Conservation (phyloP, 2,888 invertebrate genomes). For the Chaetoderma sp. region DNA sequence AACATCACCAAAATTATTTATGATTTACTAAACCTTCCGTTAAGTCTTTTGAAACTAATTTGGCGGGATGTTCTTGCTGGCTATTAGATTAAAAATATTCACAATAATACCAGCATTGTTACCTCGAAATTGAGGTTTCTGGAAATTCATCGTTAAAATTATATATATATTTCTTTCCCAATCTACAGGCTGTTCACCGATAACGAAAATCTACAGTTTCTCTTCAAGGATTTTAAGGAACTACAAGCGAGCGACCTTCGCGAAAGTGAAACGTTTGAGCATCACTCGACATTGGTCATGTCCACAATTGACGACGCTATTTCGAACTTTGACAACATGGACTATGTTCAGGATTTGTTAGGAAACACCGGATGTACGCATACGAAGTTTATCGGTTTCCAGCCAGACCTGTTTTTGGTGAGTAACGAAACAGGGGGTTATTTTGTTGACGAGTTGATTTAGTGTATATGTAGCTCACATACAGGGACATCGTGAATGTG, state of each 20-base stretch:
- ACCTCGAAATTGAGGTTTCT: too few relatives aligned
- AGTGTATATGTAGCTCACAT: too few relatives aligned
- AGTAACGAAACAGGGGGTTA: too few relatives aligned
- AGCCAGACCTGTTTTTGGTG: slow-evolving; percentile 90
- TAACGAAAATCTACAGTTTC: slow-evolving; percentile 79
- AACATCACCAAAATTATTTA: too few relatives aligned
- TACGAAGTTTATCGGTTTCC: slow-evolving; percentile 85
- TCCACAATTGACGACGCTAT: slow-evolving; percentile 89
- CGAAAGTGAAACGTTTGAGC: slow-evolving; percentile 84
- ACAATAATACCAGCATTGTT: too few relatives aligned
- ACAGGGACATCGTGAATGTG: too few relatives aligned
- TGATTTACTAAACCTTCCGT: too few relatives aligned
- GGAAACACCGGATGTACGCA: slow-evolving; percentile 87
- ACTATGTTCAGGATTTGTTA: slow-evolving; percentile 85
- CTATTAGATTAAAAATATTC: too few relatives aligned
- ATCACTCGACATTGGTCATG: slow-evolving; percentile 91
- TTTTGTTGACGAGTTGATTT: too few relatives aligned
- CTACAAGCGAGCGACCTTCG: slow-evolving; percentile 84
- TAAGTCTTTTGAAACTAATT: too few relatives aligned
- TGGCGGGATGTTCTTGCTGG: too few relatives aligned
- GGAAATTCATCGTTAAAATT: too few relatives aligned
- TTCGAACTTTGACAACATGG: slow-evolving; percentile 86
- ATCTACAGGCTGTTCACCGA: slow-evolving; percentile 86
- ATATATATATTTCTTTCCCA: slow-evolving; percentile 5
- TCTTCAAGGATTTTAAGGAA: slow-evolving; percentile 76